phyloP scores from a whole-genome alignment of 2,888 invertebrate species.

The Entomobrya multifasciata region DNA sequence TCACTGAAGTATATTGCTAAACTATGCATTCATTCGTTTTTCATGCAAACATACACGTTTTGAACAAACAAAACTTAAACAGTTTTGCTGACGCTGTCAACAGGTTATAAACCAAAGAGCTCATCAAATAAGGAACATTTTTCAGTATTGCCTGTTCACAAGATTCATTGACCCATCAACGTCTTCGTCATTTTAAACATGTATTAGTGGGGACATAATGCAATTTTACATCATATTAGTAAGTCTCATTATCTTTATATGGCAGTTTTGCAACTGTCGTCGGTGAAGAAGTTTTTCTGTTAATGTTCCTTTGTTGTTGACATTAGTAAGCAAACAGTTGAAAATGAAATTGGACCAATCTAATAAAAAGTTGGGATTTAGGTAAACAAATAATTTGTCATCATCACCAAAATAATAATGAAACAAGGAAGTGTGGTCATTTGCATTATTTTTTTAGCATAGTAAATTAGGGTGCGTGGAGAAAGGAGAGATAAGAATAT shows the following conservation, averaged over 20 bases:
- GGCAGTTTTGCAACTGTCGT: background rate
- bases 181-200: background rate
- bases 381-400: constrained; percentile 9
- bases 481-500: background rate
- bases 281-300: background rate
- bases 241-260: too few relatives aligned
- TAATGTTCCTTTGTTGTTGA: background rate
- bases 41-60: constrained; percentile 24
- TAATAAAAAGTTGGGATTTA: constrained; percentile 49
- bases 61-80: constrained; percentile 22
- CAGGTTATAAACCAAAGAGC: constrained; percentile 32
- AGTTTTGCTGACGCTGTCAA: constrained; percentile 44
- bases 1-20: background rate
- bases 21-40: background rate
- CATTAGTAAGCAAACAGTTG: constrained; percentile 17
- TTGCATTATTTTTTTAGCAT: background rate
- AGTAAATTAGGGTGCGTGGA: background rate
- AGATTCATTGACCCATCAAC: constrained; percentile 59
- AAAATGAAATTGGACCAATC: constrained; percentile 66
- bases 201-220: background rate
- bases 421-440: background rate
- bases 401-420: background rate
- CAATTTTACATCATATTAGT: too few relatives aligned
- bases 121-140: constrained; percentile 62
- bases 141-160: background rate